Conservation (phyloP, 2,113 vertebrate genomes). For the Lampris megalopsis region DNA sequence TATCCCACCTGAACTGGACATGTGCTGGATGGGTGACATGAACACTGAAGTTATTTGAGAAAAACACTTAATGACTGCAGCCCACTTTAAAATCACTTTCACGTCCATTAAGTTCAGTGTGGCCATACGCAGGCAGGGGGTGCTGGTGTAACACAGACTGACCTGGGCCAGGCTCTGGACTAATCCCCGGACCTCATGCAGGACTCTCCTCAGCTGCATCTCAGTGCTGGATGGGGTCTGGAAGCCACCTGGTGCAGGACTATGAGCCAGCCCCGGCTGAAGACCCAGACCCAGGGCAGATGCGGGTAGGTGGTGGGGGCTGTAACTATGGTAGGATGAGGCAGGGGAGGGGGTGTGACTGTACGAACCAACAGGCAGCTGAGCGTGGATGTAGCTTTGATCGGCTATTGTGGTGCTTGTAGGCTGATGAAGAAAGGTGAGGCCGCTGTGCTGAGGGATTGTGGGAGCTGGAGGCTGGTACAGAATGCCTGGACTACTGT, state of each 20-base stretch:
- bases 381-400: conserved; percentile 6
- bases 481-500: conserved; percentile 42
- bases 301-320: conserved; percentile 25
- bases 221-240: conserved; percentile 84
- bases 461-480: conserved; percentile 31
- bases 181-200: conserved; percentile 92
- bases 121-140: too few species aligned
- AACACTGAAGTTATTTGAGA: too few species aligned
- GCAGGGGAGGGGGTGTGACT: conserved; percentile 3
- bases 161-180: conserved; percentile 94
- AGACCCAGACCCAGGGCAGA: not conserved
- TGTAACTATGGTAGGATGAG: conserved; percentile 44
- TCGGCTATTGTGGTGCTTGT: conserved; percentile 15
- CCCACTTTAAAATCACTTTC: too few species aligned
- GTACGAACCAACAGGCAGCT: not conserved
- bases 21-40: too few species aligned
- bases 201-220: conserved; percentile 93
- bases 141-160: conserved; percentile 25
- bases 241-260: conserved; percentile 16
- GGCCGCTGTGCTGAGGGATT: conserved; percentile 31
- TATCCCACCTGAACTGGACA: too few species aligned
- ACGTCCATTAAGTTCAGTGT: too few species aligned
- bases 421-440: conserved; percentile 75
- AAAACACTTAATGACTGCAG: too few species aligned
- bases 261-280: not conserved